Percentiles rank a stretch among this genome's conserved stretches.
Evolutionary conservation across 1,140 invertebrate species (phyloP).

Genomic region (Penaeus japonicus): DNA sequence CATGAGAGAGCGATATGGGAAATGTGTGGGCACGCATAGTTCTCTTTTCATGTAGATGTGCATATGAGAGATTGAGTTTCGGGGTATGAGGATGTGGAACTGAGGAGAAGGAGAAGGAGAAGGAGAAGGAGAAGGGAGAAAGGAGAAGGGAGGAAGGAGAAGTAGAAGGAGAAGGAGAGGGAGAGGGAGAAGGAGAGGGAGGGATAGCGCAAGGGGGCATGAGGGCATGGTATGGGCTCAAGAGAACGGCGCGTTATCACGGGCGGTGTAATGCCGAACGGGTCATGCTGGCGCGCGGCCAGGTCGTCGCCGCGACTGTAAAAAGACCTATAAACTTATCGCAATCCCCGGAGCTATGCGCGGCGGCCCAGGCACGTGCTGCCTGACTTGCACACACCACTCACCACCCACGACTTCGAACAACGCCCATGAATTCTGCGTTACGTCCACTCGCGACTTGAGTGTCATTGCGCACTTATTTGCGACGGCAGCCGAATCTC

Average conservation of each 20-base stretch:
- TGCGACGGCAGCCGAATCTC: too few relatives aligned
- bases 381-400: not conserved
- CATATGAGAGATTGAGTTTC: too few relatives aligned
- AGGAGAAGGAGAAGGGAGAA: not conserved
- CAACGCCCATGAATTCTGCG: too few relatives aligned
- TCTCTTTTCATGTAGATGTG: too few relatives aligned
- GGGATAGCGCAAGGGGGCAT: not conserved
- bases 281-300: not conserved
- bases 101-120: not conserved
- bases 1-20: too few relatives aligned
- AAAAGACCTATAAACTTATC: constrained; percentile 40
- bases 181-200: not conserved
- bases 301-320: constrained; percentile 15
- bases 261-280: not conserved
- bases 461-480: too few relatives aligned
- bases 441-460: too few relatives aligned
- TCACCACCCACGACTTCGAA: too few relatives aligned
- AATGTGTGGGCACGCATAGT: too few relatives aligned
- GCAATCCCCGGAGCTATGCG: constrained; percentile 33
- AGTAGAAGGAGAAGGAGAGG: not conserved
- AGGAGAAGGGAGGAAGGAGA: not conserved
- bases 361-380: constrained; percentile 33
- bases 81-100: too few relatives aligned
- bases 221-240: not conserved
- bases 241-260: too few relatives aligned